These are phyloP conservation scores for Penaeus indicus DNA, from an alignment of 1,140 invertebrate genomes.

Conservation along the genomic window DNA sequence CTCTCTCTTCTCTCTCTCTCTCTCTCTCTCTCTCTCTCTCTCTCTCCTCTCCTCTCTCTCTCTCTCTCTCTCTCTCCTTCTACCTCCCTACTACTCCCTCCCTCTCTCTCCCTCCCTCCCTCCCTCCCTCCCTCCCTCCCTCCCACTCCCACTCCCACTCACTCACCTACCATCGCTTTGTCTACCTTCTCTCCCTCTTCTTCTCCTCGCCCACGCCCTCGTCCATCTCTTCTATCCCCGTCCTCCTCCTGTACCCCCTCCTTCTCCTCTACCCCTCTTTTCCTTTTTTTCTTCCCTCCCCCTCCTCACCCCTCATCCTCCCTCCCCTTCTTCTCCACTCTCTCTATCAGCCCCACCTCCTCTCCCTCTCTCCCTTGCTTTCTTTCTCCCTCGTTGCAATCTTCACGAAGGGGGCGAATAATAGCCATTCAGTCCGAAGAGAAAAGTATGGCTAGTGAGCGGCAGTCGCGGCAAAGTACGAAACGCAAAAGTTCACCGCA, in stretches of 20 bases:
- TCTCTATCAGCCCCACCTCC: not conserved
- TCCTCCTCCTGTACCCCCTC: not conserved
- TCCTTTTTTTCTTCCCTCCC: not conserved
- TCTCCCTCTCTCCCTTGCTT: not conserved
- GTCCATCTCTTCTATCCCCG: not conserved
- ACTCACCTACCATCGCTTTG: not conserved
- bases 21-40: slow-evolving; percentile 17
- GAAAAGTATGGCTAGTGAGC: too few relatives aligned
- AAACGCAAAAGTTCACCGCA: too few relatives aligned
- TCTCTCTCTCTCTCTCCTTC: not conserved
- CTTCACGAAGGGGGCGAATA: too few relatives aligned
- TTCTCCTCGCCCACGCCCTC: not conserved
- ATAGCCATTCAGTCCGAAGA: too few relatives aligned
- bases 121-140: slow-evolving; percentile 1
- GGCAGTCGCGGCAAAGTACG: too few relatives aligned
- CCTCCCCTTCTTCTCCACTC: not conserved
- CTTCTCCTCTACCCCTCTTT: not conserved
- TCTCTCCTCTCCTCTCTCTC: not conserved
- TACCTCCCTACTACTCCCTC: not conserved
- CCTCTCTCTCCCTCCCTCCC: not conserved
- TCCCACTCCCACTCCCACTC: not conserved
- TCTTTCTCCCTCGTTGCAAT: not conserved
- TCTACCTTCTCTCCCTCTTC: not conserved
- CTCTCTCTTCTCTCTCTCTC: slow-evolving; percentile 1
- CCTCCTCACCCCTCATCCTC: not conserved